Base-by-base conservation (phyloP, 2,797 vertebrate genomes). In the Peromyscus aztecus region DNA sequence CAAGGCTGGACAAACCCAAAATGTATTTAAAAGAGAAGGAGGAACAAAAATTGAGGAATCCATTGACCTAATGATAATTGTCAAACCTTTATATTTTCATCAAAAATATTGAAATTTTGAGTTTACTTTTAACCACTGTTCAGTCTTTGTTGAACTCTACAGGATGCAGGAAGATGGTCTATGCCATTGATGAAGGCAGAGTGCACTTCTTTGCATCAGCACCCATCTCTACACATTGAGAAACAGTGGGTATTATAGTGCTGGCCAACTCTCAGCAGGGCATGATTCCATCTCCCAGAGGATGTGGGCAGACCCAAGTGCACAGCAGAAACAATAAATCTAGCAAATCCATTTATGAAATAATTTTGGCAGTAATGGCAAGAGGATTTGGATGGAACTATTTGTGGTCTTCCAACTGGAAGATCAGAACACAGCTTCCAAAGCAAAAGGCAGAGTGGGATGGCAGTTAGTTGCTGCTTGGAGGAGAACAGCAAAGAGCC, bases 351-450 rank as follows among this genome's bases (percentile, higher is more conserved):
- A 3, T 96, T 96, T 97, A 43, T 96, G 96, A 97, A 97, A 98
- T 97, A 80, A 96, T 49, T 86, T 14, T 55, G 95, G 94, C 96
- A 97, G 83, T 43, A n/a, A 78, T 86, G 94, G 82, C 59, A 61
- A 81, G 59, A 87, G 37, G n/a, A 96, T 96, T 94, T 97, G 97
- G 94, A 95, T 14, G 4, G 92, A 96, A 97, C 29, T 27, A 81
- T 95, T 82, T 67, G 61, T 75, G 88, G 69, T 92, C 90, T 98
- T 98, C 98, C 97, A 98, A 94, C 95, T 98, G 97, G 94, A 98
- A 97, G 94, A 96, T 75, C 27, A 76, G 76, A 89, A 46, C 93
- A 95, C 73, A 93, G 86, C 91, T 95, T 98, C 96, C 94, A 92
- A 97, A 94, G 96, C 87, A 34, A 67, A 46, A 90, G 89, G 96